Base-by-base conservation (phyloP, 2,888 invertebrate genomes). In the Pherbina coryleti region DNA sequence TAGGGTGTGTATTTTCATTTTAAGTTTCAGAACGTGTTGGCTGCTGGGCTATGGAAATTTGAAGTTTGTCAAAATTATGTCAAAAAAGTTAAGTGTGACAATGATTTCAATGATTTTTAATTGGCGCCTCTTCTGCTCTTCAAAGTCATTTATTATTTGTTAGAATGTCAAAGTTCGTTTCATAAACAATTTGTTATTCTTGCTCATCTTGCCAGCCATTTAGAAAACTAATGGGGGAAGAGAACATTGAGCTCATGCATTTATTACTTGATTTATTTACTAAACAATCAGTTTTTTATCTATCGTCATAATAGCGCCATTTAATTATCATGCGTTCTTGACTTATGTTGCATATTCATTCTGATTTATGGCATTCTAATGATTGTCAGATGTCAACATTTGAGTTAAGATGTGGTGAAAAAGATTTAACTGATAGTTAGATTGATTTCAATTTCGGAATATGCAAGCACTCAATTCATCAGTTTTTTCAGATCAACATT, bases 361-460 rank as follows among this genome's bases (percentile, higher is more conserved):
- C 19, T 75, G 49, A 75, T 75, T 75, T 44, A 53, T 75, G 53
- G 49, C 19, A 19, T 5, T 72, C 60, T 37, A 34, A 55, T 55
- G 37, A 22, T 17, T 73, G 34, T 70, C n/a, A 22, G 31, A 25
- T 34, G 28, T n/a, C 17, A 14, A 64, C 31, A 64, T 64, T 64
- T 64, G 4, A 34, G 34, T 64, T 31, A n/a, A 14, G 17, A 11
- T 60, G 17, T 64, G 5, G n/a, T 28, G 25, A 60, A 3, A 22
- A 1, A 8, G 1, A 14, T 62, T 62, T 28, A 17, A 62, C 31
- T 19, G 60, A 62, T 8, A 7, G n/a, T n/a, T 19, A n/a, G 8
- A 17, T 64, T 64, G 34, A 1, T 3, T 14, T 44, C 2, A 37
- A 44, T 44, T 44, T 11, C 44, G 7, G 14, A 44, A 37, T 37